Evolutionary conservation across 2,888 invertebrate species (phyloP), one percentile per base, ranked within the genome.

Genomic region (Ischnura elegans): DNA sequence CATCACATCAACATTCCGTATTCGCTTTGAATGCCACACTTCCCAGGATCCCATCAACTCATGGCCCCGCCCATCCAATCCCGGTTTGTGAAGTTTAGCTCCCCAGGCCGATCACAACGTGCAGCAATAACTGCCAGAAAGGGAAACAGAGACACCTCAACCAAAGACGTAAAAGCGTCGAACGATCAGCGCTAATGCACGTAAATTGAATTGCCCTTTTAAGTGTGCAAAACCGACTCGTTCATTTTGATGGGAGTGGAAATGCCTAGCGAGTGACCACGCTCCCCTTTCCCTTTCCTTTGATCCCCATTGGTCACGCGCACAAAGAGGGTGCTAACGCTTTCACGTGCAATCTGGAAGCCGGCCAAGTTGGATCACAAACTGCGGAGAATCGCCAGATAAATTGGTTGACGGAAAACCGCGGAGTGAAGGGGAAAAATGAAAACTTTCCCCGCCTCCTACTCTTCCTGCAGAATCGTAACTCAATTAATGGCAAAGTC

Each of bases 361-460:
- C 76, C 76, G 36, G 76, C 76, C 76, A 76, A 76, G 76, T 76
- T 76, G 76, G 76, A 76, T 76, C 76, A 76, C 76, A 76, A 76
- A 76, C 76, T 76, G 76, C 76, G 76, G 76, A 76, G 76, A 76
- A 76, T 76, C 29, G 36, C 76, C 36, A 76, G 76, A 76, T 76
- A 76, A 76, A 76, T 76, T 76, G 76, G 76, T 76, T 36, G 76
- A 76, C 76, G 76, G 76, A 76, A 61, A 76, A 21, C 76, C 25
- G 25, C 25, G 76, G 25, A 36, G 76, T 29, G 76, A 19, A 76
- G 36, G 36, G n/a, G 76, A 36, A 76, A 36, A 36, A 36, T 36
- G 76, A 76, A 76, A 76, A 76, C 25, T 25, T 61, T 16, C 21
- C 61, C n/a, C 76, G 36, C n/a, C 36, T 61, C 8, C 25, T 25